These are phyloP conservation scores for Tenrec ecaudatus DNA, from an alignment of 2,113 vertebrate genomes.

Conservation along the genomic window DNA sequence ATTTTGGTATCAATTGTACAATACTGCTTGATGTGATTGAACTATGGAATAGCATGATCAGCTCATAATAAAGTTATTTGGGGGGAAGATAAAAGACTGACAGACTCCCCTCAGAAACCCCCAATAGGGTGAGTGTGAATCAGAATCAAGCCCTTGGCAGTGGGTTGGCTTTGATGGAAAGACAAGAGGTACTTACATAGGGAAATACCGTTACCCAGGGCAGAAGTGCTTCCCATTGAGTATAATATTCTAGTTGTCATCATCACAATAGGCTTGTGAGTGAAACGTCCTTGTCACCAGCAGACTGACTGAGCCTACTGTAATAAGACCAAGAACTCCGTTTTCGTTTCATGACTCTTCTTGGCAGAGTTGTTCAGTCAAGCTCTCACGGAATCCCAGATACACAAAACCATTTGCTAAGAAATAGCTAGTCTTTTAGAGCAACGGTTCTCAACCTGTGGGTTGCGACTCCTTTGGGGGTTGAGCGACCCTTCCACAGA, in stretches of 20 bases:
- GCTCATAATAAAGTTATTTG: too few relatives aligned
- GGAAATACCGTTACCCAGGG: not conserved
- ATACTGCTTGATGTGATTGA: too few relatives aligned
- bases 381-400: not conserved
- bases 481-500: too few relatives aligned
- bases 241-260: not conserved
- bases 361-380: not conserved
- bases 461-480: too few relatives aligned
- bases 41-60: too few relatives aligned
- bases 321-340: not conserved
- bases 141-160: too few relatives aligned
- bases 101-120: too few relatives aligned
- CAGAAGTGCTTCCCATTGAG: not conserved
- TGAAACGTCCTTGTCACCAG: not conserved
- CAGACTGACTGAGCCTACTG: not conserved
- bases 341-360: not conserved
- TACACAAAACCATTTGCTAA: not conserved
- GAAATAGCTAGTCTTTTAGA: not conserved
- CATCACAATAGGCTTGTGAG: not conserved
- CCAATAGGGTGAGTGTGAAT: too few relatives aligned
- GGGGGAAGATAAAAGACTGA: too few relatives aligned
- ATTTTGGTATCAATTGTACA: too few relatives aligned
- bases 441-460: too few relatives aligned
- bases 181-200: not conserved
- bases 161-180: not conserved